Evolutionary conservation across 2,797 vertebrate species (phyloP), one percentile per base, ranked within the genome.

Genomic region (Phoeniculus purpureus): DNA sequence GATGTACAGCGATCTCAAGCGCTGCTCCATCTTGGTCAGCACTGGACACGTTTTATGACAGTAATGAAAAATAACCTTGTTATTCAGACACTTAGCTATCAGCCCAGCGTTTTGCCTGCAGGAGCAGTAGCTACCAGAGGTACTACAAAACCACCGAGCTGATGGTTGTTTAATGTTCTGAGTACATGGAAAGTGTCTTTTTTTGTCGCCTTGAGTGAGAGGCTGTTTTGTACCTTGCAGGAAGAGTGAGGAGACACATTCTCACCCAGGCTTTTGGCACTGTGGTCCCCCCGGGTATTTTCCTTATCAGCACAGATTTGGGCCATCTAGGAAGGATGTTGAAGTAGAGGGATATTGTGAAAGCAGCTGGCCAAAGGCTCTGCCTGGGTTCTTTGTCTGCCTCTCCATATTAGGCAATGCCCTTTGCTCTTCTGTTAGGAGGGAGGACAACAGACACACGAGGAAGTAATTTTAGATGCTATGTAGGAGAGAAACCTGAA

Each of bases 381-480:
- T 90, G 79, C 73, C 43, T 59, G 34, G 26, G 59, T 62, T 87
- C 37, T 25, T 75, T 81, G 78, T 90, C 85, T 96, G 92, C 89
- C 82, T 91, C 83, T 92, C 76, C 78, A 31, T 62, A 75, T 92
- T 85, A 93, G 74, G 66, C 62, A 81, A 62, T 70, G 56, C 25
- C 32, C 18, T 83, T 81, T 93, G 87, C 60, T 86, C 25, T 72
- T 73, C 15, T 29, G 2, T 81, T 66, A 78, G 32, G 29, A 82
- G 22, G 68, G 17, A 75, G 59, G 89, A 93, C 79, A 92, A 87
- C n/a, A 83, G 59, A 89, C 85, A 37, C 50, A 77, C 5, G 52
- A 87, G 37, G 45, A 89, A 65, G 12, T 85, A 55, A n/a, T 66
- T 89, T 94, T 19, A 80, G 72, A 89, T 89, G 55, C 67, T 76